Evolutionary conservation across 2,113 vertebrate species (phyloP), one percentile per base, ranked within the genome.

Genomic region (Phoxinus phoxinus): DNA sequence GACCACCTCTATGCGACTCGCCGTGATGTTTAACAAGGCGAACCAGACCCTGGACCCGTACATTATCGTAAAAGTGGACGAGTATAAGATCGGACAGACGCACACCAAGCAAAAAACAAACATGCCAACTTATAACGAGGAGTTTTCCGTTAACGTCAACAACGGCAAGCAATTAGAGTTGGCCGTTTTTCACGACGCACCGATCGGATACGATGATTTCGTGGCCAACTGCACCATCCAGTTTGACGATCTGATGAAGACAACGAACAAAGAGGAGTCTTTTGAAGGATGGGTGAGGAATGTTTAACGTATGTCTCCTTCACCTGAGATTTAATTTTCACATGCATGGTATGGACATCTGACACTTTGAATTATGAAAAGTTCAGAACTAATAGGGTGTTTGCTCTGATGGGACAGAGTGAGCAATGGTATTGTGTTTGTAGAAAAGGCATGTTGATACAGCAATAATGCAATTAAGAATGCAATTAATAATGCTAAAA

Each of bases 151-250:
- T 46, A 95, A 95, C 25, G 97, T 99, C 69, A 95, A 89, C 69
- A 92, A 97, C 53, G 97, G 96, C 6, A 94, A 92, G 3, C 96
- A 95, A 79, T 91, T 99, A 13, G 98, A 99, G 92, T 89, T 99
- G 87, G 96, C 97, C 0, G 97, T 99, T 13, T 99, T 99, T 90
- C 96, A 99, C 76, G 97, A 98, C 88, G 97, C 98, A n/a, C 96
- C 97, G 6, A 96, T 99, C 61, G 98, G 98, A 32, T 99, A 99
- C 71, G 98, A 99, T 80, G 97, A 99, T 94, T 99, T 99, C 17
- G 97, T 99, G 91, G 98, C 98, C 85, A 98, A 99, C 92, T 99
- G 97, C 92, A 96, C 93, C 71, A 92, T 99, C 84, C 95, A 93
- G 74, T 98, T 99, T 89, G 96, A 96, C 35, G 97, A 99, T 78